A percentile compares a stretch with the other conserved stretches of the same genome.
Conservation (phyloP, 2,113 vertebrate genomes). For the Leucoraja erinaceus region DNA sequence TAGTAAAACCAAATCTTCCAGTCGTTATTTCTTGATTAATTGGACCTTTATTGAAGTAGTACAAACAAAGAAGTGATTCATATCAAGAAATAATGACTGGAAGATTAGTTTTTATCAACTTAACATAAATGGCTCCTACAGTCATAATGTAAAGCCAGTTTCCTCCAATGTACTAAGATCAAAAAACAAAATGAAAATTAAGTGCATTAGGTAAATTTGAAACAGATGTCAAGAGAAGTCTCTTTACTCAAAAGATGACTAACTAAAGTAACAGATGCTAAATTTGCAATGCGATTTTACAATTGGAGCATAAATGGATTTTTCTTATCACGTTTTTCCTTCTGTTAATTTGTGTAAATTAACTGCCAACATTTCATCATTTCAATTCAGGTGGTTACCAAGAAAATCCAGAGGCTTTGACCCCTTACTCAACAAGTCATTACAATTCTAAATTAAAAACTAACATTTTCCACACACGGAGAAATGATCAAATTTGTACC, state of each 20-base stretch:
- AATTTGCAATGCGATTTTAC: background rate
- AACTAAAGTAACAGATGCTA: too few relatives aligned
- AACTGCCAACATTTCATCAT: background rate
- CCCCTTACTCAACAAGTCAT: background rate
- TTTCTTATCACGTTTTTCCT: background rate
- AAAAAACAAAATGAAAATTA: background rate
- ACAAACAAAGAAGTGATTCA: too few relatives aligned
- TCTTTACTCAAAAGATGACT: too few relatives aligned
- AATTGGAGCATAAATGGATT: background rate
- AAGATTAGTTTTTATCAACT: background rate
- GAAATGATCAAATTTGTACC: constrained; percentile 58
- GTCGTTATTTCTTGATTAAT: too few relatives aligned
- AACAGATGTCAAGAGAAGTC: background rate
- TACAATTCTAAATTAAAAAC: background rate
- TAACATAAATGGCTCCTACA: too few relatives aligned
- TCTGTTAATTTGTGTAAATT: background rate
- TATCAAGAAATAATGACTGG: too few relatives aligned
- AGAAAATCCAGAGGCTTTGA: background rate
- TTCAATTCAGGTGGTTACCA: background rate
- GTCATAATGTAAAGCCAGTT: background rate
- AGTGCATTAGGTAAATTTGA: background rate
- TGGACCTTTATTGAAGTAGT: too few relatives aligned
- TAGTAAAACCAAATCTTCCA: too few relatives aligned
- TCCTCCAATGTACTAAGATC: constrained; percentile 5
- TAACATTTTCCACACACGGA: background rate